A percentile compares a stretch with the other conserved stretches of the same genome.
Conservation (phyloP, 2,113 vertebrate species). For the Hippocampus zosterae region DNA sequence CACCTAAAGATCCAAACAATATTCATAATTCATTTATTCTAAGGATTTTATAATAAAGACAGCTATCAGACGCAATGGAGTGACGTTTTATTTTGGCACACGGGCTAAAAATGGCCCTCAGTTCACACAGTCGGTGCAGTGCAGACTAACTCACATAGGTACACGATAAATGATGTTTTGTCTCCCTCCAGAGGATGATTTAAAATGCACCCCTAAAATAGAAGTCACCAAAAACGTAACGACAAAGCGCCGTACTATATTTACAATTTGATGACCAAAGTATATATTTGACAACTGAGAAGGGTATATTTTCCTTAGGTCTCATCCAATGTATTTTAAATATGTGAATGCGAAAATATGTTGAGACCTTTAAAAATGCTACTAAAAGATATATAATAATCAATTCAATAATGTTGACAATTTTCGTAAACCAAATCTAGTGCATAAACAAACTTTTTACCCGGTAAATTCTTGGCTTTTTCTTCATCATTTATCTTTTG, state of each 20-base stretch:
- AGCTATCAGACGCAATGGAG: neutral
- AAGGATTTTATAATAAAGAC: neutral
- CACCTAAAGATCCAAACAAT: neutral
- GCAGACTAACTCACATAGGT: neutral
- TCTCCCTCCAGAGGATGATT: slow-evolving; percentile 43
- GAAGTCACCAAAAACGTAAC: neutral
- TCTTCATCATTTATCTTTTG: neutral
- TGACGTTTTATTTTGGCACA: neutral
- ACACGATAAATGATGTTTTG: slow-evolving; percentile 22
- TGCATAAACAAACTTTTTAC: neutral
- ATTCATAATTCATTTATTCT: neutral
- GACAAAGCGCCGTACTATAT: neutral
- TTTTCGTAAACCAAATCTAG: neutral
- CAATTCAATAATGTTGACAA: neutral
- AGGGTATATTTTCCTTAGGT: neutral
- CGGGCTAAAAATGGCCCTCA: neutral
- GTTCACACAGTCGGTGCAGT: neutral
- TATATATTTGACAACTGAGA: neutral
- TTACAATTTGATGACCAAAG: neutral
- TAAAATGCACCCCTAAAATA: neutral
- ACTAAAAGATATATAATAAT: neutral
- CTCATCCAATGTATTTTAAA: no score
- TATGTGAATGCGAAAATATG: no score
- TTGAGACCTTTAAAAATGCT: neutral
- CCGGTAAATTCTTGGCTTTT: neutral